Base-by-base conservation (phyloP, 2,113 vertebrate species). In the Corydoras maculifer region DNA sequence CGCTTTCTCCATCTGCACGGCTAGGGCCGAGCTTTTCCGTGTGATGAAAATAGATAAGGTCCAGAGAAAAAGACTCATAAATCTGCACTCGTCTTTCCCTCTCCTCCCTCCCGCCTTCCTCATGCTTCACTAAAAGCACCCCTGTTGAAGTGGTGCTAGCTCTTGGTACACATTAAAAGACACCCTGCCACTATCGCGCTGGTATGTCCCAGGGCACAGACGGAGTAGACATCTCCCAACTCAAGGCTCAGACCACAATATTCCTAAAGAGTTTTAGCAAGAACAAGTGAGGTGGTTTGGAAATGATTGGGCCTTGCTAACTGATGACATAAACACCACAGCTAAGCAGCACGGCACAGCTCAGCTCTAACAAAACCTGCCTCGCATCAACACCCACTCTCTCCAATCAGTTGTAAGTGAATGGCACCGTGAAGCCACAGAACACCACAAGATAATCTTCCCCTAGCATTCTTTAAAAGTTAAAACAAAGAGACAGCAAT, bases 41-140 rank as follows among this genome's bases (percentile, higher is more conserved):
- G 79, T 83, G 81, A 87, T 82, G 65, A 86, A 84, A 84, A 76
- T 71, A 84, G 81, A 84, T 82, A 79, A 84, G 83, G 75, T 35
- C 58, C 67, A 75, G 9, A 70, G 60, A 70, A 72, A 69, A 73
- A 69, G 64, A 75, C 70, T 72, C 80, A 82, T 83, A 83, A 84
- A 85, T 84, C 68, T 73, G 59, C 65, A 76, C 68, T 71, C 43
- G 29, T 35, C 54, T 43, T 14, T 66, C 65, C 51, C 54, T 29
- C 18, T 48, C 18, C 58, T 58, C 54, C 15, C 32, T 50, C 69
- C 10, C 29, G 7, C 58, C 11, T 62, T 48, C 25, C 82, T 77
- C 71, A 82, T 75, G 80, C 78, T 82, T 67, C 75, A 77, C 73
- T 75, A 79, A 80, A 66, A 69, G 75, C 59, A 73, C 72, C 77